Evolutionary conservation across 2,797 vertebrate species (phyloP).

Genomic region (Forpus xanthops): DNA sequence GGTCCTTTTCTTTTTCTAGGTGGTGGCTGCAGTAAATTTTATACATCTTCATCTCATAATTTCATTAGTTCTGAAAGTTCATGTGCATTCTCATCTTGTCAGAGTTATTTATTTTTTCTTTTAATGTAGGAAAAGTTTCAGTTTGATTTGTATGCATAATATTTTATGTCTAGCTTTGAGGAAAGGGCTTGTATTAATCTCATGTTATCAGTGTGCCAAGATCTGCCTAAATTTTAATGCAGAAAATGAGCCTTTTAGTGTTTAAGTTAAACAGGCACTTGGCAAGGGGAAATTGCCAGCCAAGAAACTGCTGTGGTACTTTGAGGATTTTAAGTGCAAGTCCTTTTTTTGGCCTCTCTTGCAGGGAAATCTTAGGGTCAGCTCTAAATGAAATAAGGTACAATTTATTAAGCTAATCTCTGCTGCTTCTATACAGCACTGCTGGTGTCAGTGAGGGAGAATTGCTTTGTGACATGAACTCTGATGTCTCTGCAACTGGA

Average conservation of each 20-base stretch:
- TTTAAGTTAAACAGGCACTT: neutral
- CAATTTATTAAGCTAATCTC: neutral
- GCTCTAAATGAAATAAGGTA: neutral
- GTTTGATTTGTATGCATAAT: neutral
- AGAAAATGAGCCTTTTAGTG: neutral
- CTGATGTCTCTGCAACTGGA: neutral
- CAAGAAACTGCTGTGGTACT: neutral
- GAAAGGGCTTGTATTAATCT: neutral
- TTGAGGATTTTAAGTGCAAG: neutral
- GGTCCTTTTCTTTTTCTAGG: neutral
- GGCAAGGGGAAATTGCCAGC: neutral
- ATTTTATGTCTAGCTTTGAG: neutral
- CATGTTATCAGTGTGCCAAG: neutral
- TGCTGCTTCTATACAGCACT: neutral
- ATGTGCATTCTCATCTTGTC: neutral
- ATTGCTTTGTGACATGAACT: neutral
- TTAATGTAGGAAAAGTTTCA: neutral
- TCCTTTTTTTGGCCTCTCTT: neutral
- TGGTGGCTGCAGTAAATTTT: neutral
- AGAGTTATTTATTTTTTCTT: neutral
- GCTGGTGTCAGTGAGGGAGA: neutral
- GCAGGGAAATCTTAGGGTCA: neutral
- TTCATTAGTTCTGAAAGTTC: neutral
- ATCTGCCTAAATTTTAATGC: constrained; percentile 9
- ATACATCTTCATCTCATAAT: neutral